A percentile compares a stretch with the other conserved stretches of the same genome.
Evolutionary conservation across 2,797 vertebrate species (phyloP).

Genomic region (Lates japonicus): DNA sequence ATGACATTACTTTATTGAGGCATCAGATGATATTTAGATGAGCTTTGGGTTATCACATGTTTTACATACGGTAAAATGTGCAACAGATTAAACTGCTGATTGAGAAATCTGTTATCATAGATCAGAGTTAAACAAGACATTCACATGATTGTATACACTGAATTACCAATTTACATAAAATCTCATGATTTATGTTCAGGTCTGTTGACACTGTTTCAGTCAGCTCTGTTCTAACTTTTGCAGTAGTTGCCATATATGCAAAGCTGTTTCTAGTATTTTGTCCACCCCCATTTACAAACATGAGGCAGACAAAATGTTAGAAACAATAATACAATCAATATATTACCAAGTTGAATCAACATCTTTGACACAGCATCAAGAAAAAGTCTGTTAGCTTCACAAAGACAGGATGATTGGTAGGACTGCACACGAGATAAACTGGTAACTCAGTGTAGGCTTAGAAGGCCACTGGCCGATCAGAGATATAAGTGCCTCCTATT

Average conservation of each 20-base stretch:
- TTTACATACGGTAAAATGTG: background rate
- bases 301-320: background rate
- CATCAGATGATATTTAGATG: background rate
- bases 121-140: background rate
- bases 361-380: background rate
- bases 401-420: background rate
- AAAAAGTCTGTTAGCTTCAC: background rate
- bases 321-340: slow-evolving; percentile 12
- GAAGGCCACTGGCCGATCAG: background rate
- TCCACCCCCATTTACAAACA: background rate
- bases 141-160: background rate
- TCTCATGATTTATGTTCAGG: background rate
- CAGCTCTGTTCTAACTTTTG: background rate
- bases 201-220: background rate
- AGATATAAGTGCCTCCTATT: background rate
- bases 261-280: no score
- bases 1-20: slow-evolving; percentile 38
- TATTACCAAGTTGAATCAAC: background rate
- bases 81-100: background rate
- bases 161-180: background rate
- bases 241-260: background rate
- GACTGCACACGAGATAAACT: background rate
- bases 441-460: background rate
- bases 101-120: background rate
- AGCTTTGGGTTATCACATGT: background rate